phyloP scores from a whole-genome alignment of 2,888 invertebrate genomes.

The Ypsolopha sequella region DNA sequence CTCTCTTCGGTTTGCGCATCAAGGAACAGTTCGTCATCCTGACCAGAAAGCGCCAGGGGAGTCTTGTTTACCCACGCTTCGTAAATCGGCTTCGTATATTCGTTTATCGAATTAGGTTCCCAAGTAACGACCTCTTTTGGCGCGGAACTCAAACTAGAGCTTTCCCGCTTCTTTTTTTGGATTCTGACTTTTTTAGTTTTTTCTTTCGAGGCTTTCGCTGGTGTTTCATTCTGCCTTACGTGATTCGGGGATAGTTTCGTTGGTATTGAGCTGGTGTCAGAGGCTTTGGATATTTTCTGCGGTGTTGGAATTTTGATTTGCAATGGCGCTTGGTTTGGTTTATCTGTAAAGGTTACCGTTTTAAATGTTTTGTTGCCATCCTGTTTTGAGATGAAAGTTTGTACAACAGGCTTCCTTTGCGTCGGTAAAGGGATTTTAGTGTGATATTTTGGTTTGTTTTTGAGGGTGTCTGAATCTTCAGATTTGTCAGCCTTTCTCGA shows the following conservation, averaged over 20 bases:
- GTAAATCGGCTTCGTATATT: slow-evolving; percentile 44
- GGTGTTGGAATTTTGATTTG: too few species aligned
- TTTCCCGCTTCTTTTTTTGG: slow-evolving; percentile 7
- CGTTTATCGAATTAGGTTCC: slow-evolving; percentile 29
- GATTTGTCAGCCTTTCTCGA: too few species aligned
- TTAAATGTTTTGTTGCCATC: too few species aligned
- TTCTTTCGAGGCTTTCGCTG: slow-evolving; percentile 7
- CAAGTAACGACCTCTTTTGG: slow-evolving; percentile 45
- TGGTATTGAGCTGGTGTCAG: background rate
- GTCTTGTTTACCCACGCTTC: slow-evolving; percentile 54
- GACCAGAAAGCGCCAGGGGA: slow-evolving; percentile 27
- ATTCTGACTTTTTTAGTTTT: slow-evolving; percentile 9
- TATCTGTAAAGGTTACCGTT: too few species aligned
- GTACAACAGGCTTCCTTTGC: too few species aligned
- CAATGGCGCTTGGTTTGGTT: too few species aligned
- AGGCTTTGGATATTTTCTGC: background rate
- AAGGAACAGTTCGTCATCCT: background rate
- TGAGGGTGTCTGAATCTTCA: too few species aligned
- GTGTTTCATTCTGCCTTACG: slow-evolving; percentile 5
- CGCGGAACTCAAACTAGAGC: slow-evolving; percentile 12
- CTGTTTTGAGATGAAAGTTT: too few species aligned
- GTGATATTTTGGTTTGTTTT: too few species aligned
- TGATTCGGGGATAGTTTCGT: background rate
- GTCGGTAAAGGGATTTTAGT: too few species aligned
- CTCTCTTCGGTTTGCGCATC: background rate